A percentile compares a stretch with the other conserved stretches of the same genome.
Evolutionary conservation across 2,888 invertebrate species (phyloP).

Genomic region (Stenoptilia bipunctidactyla): DNA sequence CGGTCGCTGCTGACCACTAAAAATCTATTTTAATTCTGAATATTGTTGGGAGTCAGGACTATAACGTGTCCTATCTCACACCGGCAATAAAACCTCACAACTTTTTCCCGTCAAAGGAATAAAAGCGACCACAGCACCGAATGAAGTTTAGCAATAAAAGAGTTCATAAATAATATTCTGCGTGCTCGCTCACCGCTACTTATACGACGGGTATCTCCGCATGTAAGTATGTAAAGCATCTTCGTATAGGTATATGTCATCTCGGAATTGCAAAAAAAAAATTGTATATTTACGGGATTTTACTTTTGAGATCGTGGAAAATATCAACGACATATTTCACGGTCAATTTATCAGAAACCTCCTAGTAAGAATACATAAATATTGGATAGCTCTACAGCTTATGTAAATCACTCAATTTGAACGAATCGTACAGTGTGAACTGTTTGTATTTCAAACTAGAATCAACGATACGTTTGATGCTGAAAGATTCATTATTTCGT

Average conservation of each 20-base stretch:
- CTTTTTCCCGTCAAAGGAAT: slow-evolving; percentile 64
- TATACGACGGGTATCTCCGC: slow-evolving; percentile 32
- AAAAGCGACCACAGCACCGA: slow-evolving; percentile 66
- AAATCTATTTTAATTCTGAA: slow-evolving; percentile 52
- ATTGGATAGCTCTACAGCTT: slow-evolving; percentile 25
- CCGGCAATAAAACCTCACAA: slow-evolving; percentile 65
- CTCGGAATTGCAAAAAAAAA: slow-evolving; percentile 19
- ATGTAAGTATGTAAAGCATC: slow-evolving; percentile 32
- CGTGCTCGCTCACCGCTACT: slow-evolving; percentile 53
- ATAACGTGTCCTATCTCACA: slow-evolving; percentile 68
- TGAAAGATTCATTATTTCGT: no score
- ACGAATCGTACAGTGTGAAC: slow-evolving; percentile 7
- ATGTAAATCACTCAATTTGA: slow-evolving; percentile 37
- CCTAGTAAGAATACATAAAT: slow-evolving; percentile 31
- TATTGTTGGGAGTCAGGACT: slow-evolving; percentile 56
- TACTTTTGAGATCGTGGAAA: slow-evolving; percentile 15
- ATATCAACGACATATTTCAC: slow-evolving; percentile 26
- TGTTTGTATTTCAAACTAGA: slow-evolving; percentile 15
- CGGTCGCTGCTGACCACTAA: slow-evolving; percentile 41
- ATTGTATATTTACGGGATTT: slow-evolving; percentile 2
- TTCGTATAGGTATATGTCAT: slow-evolving; percentile 24
- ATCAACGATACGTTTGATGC: background rate
- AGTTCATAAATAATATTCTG: slow-evolving; percentile 63
- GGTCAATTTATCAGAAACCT: slow-evolving; percentile 38
- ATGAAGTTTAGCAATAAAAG: slow-evolving; percentile 69